Base-by-base conservation (phyloP, 2,797 vertebrate genomes). In the Neosilurus mollespiculum region DNA sequence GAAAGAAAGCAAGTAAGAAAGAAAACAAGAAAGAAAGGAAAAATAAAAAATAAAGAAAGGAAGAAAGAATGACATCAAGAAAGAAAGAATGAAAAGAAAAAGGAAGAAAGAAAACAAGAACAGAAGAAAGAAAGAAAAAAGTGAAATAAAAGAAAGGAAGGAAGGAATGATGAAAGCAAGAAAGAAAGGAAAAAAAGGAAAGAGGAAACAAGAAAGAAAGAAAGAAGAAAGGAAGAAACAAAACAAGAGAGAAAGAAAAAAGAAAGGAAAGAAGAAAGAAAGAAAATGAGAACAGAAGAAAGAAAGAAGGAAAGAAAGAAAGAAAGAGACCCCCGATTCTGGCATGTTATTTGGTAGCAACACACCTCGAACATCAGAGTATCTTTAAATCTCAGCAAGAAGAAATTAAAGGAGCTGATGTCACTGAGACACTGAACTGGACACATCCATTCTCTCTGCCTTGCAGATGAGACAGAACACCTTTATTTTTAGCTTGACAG, bases 401-500 rank as follows among this genome's bases (percentile, higher is more conserved):
- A 5, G 43, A 53, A 51, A 26, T 9, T 43, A 8, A 43, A 5
- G 43, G 8, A 5, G 43, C 81, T 59, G 81, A 84, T 73, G 76
- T 78, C 84, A 87, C 82, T 66, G 75, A 87, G 72, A 86, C 67
- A 62, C 4, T 78, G 34, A 80, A 67, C 80, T 56, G 43, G 75
- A 85, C 80, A 81, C 64, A 80, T 71, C 34, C 59, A 78, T 54
- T 79, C 72, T 67, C 72, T 84, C 78, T 83, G 82, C 26, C 84
- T 71, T 58, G 20, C 56, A 80, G 64, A 85, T 78, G 83, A 72
- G 53, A 79, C 24, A 80, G 81, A 84, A 87, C 78, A 83, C 86
- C 88, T 72, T 85, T 53, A 15, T 78, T 43, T 18, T 62, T 78
- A 61, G 79, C 88, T 24, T 90, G 88, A 90, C 89, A 87, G 87